Evolutionary conservation across 2,888 invertebrate species (phyloP).

Genomic region (Pristionchus entomophagus): DNA sequence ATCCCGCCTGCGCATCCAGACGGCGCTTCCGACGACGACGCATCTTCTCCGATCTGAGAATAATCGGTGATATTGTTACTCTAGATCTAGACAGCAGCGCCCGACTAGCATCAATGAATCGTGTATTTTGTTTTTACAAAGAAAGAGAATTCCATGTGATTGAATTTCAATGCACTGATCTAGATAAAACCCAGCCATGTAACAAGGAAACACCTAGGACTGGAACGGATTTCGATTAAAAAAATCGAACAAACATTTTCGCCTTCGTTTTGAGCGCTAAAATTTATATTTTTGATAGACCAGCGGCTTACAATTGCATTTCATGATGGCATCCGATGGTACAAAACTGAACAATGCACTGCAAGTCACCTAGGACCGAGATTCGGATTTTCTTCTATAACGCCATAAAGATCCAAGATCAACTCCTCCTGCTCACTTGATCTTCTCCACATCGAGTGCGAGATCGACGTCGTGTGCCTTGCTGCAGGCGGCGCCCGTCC

Average conservation of each 20-base stretch:
- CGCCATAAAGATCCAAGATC: constrained; percentile 37
- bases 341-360: too few relatives aligned
- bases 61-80: too few relatives aligned
- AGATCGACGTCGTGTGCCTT: constrained; percentile 68
- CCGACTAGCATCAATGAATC: too few relatives aligned
- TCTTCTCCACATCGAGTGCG: constrained; percentile 65
- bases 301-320: background rate
- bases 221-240: background rate
- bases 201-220: background rate
- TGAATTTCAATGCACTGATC: background rate
- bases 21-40: constrained; percentile 47
- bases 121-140: too few relatives aligned
- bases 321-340: too few relatives aligned
- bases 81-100: too few relatives aligned
- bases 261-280: background rate
- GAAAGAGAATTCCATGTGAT: too few relatives aligned
- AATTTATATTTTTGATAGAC: too few relatives aligned
- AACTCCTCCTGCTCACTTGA: constrained; percentile 45
- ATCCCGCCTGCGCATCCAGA: constrained; percentile 37
- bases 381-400: too few relatives aligned
- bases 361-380: too few relatives aligned
- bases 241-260: too few relatives aligned
- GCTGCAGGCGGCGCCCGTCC: constrained; percentile 52
- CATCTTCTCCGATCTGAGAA: constrained; percentile 18
- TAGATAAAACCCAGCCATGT: background rate